Percentiles rank a stretch among this genome's conserved stretches.
These are phyloP conservation scores for Struthidea cinerea DNA, from an alignment of 2,113 vertebrate genomes.

Conservation along the genomic window DNA sequence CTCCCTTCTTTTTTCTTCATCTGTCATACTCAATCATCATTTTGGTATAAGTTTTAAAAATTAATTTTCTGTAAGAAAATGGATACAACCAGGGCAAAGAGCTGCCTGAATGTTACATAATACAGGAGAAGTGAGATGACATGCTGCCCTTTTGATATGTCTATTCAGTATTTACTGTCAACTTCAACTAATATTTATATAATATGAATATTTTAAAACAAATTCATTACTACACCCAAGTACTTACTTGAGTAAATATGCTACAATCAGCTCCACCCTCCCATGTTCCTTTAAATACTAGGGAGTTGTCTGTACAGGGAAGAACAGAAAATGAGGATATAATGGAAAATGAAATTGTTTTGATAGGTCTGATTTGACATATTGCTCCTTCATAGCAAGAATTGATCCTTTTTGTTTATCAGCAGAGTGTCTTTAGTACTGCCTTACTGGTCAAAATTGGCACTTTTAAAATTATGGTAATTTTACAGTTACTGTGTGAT, in stretches of 20 bases:
- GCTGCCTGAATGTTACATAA: background rate
- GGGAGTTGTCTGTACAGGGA: background rate
- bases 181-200: conserved; percentile 43
- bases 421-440: background rate
- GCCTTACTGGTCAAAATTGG: background rate
- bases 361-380: background rate
- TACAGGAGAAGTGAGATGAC: background rate
- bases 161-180: conserved; percentile 54
- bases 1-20: background rate
- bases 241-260: conserved; percentile 40
- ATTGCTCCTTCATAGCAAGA: background rate
- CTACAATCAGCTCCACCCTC: background rate
- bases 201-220: conserved; percentile 60
- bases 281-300: background rate
- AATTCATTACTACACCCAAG: conserved; percentile 3
- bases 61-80: conserved; percentile 12
- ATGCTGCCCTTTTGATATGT: conserved; percentile 29
- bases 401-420: conserved; percentile 20
- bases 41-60: background rate
- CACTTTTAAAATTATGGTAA: background rate
- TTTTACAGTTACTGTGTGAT: background rate
- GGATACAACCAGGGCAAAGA: background rate
- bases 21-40: background rate
- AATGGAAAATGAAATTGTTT: conserved; percentile 42
- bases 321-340: conserved; percentile 4